phyloP scores from a whole-genome alignment of 2,797 vertebrate species.

The Chloroceryle inda region DNA sequence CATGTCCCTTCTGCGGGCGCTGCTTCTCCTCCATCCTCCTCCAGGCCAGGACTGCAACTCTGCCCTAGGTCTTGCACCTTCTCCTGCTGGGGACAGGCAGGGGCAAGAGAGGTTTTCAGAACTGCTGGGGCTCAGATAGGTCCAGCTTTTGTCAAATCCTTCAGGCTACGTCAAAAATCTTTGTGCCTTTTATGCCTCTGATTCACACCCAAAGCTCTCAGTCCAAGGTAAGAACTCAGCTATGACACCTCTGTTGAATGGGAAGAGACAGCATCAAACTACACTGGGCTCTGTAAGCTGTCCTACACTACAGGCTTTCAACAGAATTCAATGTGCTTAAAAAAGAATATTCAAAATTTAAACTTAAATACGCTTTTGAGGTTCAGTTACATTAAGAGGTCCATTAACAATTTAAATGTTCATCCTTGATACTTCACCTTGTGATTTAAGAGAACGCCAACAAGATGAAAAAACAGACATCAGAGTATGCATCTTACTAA shows the following conservation, averaged over 20 bases:
- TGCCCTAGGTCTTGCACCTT: not conserved
- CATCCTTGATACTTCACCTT: not conserved
- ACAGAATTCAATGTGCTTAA: not conserved
- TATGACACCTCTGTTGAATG: fast-evolving
- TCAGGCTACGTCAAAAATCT: not conserved
- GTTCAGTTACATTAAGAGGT: not conserved
- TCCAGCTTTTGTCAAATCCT: not conserved
- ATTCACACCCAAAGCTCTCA: not conserved
- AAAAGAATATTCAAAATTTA: not conserved
- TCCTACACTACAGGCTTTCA: not conserved
- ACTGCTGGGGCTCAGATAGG: not conserved
- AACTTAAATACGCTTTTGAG: not conserved
- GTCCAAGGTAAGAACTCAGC: not conserved
- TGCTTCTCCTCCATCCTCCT: not conserved
- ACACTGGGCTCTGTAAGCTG: not conserved
- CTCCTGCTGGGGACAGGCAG: not conserved
- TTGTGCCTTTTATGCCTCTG: not conserved
- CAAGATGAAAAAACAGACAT: not conserved
- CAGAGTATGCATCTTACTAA: not conserved
- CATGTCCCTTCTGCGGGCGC: fast-evolving
- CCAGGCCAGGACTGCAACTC: not conserved
- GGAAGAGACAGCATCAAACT: not conserved
- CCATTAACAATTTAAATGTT: not conserved
- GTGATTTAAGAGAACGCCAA: not conserved
- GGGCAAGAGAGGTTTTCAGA: not conserved